Conservation (phyloP, 2,113 vertebrate species). For the Puntigrus tetrazona region DNA sequence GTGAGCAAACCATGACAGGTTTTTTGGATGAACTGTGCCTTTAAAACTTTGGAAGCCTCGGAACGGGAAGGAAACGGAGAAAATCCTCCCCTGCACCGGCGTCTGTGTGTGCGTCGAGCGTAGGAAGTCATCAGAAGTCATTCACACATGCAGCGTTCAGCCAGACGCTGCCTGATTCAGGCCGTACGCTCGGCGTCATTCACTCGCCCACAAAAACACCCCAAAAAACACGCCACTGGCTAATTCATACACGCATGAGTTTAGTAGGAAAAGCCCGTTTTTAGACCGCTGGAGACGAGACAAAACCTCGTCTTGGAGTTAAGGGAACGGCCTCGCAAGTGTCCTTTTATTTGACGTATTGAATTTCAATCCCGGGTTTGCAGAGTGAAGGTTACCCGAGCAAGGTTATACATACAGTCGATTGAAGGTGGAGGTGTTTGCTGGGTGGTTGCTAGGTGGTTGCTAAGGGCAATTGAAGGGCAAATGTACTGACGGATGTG, state of each 20-base stretch:
- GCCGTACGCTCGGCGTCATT: conserved; percentile 11
- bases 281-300: neutral
- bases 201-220: neutral
- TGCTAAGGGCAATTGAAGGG: neutral
- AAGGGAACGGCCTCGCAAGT: neutral
- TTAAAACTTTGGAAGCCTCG: neutral
- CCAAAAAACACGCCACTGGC: neutral
- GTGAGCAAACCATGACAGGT: conserved; percentile 5
- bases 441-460: neutral
- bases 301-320: neutral
- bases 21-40: neutral
- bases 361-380: neutral
- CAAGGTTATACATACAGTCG: neutral
- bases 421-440: neutral
- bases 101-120: neutral
- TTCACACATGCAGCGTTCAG: conserved; percentile 20
- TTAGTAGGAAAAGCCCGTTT: neutral
- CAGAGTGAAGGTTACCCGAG: neutral
- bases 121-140: conserved; percentile 22
- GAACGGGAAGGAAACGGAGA: neutral
- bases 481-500: neutral
- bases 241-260: neutral
- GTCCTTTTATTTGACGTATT: neutral
- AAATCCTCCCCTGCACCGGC: neutral
- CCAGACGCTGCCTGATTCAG: neutral